Conservation (phyloP, 2,797 vertebrate species). For the Phoxinus dragarum region DNA sequence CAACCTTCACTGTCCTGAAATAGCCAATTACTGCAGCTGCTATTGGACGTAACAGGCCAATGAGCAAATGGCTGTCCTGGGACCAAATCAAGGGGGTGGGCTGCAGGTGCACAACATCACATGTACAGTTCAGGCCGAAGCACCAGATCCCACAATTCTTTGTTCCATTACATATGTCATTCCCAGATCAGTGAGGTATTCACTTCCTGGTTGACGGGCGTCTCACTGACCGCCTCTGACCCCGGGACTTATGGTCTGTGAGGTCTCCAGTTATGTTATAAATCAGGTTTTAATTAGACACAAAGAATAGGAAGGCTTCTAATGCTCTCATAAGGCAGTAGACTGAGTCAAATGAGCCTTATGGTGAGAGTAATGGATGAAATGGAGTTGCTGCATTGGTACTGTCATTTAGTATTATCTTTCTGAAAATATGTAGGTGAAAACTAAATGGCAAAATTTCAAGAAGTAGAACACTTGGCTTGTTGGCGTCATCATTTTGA, state of each 20-base stretch:
- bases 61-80: conserved; percentile 87
- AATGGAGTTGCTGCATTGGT: not conserved
- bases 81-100: conserved; percentile 64
- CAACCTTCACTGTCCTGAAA: conserved; percentile 88
- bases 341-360: conserved; percentile 12
- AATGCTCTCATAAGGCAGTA: not conserved
- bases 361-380: not conserved
- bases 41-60: conserved; percentile 86
- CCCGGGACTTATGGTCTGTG: conserved; percentile 27
- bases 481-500: no score
- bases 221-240: conserved; percentile 50
- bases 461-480: not conserved
- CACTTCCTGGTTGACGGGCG: conserved; percentile 29
- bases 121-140: conserved; percentile 83
- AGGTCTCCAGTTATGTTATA: conserved; percentile 30
- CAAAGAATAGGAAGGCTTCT: not conserved
- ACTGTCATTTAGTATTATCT: not conserved
- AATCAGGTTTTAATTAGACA: conserved; percentile 53
- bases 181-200: conserved; percentile 28
- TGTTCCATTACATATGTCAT: conserved; percentile 72
- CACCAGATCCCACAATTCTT: conserved; percentile 80
- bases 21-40: conserved; percentile 88
- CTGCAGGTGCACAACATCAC: conserved; percentile 64
- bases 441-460: not conserved
- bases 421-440: not conserved